Evolutionary conservation across 1,140 invertebrate genomes (phyloP).

Genomic region (Branchinecta lindahli): DNA sequence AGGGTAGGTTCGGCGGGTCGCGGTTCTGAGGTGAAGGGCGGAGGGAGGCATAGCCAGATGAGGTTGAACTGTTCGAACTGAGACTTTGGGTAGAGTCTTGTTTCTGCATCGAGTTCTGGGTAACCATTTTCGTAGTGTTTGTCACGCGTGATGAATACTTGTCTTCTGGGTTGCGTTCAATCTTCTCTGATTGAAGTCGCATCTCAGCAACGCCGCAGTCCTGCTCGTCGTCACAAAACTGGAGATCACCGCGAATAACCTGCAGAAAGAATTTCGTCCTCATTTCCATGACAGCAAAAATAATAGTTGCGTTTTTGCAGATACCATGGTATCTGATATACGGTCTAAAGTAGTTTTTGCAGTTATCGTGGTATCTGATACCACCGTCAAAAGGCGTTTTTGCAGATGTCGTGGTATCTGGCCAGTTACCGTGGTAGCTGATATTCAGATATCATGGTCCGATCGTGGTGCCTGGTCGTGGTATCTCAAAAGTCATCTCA

Average conservation of each 20-base stretch:
- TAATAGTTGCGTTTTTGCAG: too few relatives aligned
- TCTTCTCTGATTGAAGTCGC: not conserved
- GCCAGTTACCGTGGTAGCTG: too few relatives aligned
- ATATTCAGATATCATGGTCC: too few relatives aligned
- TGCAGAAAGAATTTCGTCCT: constrained; percentile 19
- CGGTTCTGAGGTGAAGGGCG: constrained; percentile 3
- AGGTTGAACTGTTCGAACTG: not conserved
- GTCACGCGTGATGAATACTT: not conserved
- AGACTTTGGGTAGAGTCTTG: not conserved
- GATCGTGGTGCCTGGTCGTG: too few relatives aligned
- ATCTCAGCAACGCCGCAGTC: not conserved
- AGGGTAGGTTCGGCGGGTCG: constrained; percentile 11
- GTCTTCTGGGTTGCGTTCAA: not conserved
- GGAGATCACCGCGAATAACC: constrained; percentile 15
- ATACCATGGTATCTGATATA: too few relatives aligned
- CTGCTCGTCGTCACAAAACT: constrained; percentile 9
- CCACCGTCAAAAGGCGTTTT: too few relatives aligned
- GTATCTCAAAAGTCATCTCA: too few relatives aligned
- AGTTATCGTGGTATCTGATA: too few relatives aligned
- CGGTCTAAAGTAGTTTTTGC: too few relatives aligned
- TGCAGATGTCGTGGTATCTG: too few relatives aligned
- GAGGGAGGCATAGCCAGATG: not conserved
- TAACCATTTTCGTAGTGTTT: not conserved
- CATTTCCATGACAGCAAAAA: constrained; percentile 16
- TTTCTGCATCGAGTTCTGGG: not conserved